phyloP scores from a whole-genome alignment of 2,797 vertebrate species.

The Semotilus atromaculatus region DNA sequence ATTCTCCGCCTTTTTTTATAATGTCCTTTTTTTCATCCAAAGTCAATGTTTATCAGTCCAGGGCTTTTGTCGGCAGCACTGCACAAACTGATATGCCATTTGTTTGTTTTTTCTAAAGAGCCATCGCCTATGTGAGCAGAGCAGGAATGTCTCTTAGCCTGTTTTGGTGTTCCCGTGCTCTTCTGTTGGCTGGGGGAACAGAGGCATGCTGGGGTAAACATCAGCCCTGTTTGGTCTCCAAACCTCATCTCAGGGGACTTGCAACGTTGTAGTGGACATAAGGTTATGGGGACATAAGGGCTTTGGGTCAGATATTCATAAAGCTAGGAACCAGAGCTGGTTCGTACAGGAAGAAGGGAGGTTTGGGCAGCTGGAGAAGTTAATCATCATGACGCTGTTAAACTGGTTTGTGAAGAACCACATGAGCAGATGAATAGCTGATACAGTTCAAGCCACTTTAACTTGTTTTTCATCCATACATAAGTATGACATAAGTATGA shows the following conservation, averaged over 20 bases:
- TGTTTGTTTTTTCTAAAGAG: conserved; percentile 27
- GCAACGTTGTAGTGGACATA: not conserved
- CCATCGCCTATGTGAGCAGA: conserved; percentile 23
- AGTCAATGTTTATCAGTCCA: conserved; percentile 53
- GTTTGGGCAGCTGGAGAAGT: not conserved
- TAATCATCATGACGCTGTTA: not conserved
- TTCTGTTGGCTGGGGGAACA: conserved; percentile 13
- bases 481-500: no score
- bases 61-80: conserved; percentile 32
- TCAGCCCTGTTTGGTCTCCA: conserved; percentile 24
- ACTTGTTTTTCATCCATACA: not conserved
- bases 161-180: conserved; percentile 34
- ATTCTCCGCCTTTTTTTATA: not conserved
- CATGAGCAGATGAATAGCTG: not conserved
- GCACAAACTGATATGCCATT: conserved; percentile 14
- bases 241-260: conserved; percentile 2
- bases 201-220: conserved; percentile 33
- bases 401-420: not conserved
- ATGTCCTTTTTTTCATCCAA: conserved; percentile 39
- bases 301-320: conserved; percentile 1
- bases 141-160: conserved; percentile 23
- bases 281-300: not conserved
- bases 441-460: not conserved
- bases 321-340: not conserved
- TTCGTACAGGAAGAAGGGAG: not conserved